phyloP scores from a whole-genome alignment of 2,888 invertebrate species.

The Drosophila nigritarsus region DNA sequence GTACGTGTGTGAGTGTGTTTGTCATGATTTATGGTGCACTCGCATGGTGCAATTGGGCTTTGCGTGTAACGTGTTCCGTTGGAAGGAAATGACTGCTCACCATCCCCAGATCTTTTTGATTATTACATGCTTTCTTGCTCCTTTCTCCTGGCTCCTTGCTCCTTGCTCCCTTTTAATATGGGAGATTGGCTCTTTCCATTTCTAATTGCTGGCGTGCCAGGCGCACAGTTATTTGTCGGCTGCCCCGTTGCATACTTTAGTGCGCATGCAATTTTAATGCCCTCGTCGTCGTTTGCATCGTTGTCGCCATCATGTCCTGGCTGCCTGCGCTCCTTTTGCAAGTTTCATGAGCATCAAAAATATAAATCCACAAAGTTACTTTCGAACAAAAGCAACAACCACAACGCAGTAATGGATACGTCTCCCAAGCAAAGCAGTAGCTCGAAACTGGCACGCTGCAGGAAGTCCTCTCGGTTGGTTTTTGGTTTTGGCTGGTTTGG shows the following conservation, averaged over 20 bases:
- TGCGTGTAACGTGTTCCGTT: constrained; percentile 40
- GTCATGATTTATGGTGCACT: constrained; percentile 64
- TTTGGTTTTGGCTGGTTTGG: not conserved
- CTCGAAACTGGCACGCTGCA: constrained; percentile 26
- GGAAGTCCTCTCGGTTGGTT: constrained; percentile 7
- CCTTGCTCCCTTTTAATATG: not conserved
- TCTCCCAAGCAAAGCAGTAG: constrained; percentile 30
- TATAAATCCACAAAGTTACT: constrained; percentile 76
- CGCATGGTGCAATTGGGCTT: constrained; percentile 52
- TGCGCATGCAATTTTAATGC: constrained; percentile 76
- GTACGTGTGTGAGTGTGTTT: constrained; percentile 18
- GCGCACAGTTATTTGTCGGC: constrained; percentile 27
- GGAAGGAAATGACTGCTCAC: constrained; percentile 19
- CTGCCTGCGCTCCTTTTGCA: constrained; percentile 34
- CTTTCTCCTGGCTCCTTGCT: not conserved
- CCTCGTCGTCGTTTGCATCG: constrained; percentile 36
- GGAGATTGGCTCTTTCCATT: constrained; percentile 21
- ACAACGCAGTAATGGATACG: not conserved
- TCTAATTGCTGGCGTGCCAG: constrained; percentile 50
- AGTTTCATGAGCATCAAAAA: constrained; percentile 66
- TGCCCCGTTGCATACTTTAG: constrained; percentile 66
- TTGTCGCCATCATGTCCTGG: constrained; percentile 46
- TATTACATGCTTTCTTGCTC: not conserved
- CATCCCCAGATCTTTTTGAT: not conserved
- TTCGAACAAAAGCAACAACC: constrained; percentile 16